Evolutionary conservation across 2,888 invertebrate species (phyloP).

Genomic region (Drosophila rellima): DNA sequence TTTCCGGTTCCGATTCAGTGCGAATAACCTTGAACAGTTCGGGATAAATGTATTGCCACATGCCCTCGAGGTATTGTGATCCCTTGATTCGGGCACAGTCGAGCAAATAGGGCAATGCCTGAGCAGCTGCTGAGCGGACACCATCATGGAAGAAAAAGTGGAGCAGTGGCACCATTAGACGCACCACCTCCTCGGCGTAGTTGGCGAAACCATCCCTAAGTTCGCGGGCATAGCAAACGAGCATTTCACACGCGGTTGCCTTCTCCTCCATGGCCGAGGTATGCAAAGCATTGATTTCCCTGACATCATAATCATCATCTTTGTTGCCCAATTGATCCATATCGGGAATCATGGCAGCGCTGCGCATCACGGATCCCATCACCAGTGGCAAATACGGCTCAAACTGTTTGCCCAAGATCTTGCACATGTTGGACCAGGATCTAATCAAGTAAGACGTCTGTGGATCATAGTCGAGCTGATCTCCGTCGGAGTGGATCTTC

Average conservation of each 20-base stretch:
- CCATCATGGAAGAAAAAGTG: slow-evolving; percentile 96
- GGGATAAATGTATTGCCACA: slow-evolving; percentile 95
- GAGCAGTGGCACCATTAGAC: slow-evolving; percentile 92
- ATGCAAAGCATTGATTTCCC: slow-evolving; percentile 94
- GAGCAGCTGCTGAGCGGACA: slow-evolving; percentile 94
- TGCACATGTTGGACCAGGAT: slow-evolving; percentile 99
- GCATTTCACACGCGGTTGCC: slow-evolving; percentile 96
- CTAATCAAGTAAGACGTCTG: slow-evolving; percentile 99
- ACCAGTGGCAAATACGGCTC: slow-evolving; percentile 95
- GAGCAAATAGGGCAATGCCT: slow-evolving; percentile 93
- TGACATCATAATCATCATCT: background rate
- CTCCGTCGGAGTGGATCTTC: slow-evolving; percentile 94
- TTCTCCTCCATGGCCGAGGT: slow-evolving; percentile 96
- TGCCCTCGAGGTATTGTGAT: slow-evolving; percentile 87
- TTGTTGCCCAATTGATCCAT: background rate
- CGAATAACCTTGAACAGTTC: slow-evolving; percentile 94
- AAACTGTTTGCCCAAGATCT: slow-evolving; percentile 94
- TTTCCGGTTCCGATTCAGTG: slow-evolving; percentile 94
- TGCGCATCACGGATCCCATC: slow-evolving; percentile 95
- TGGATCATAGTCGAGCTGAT: slow-evolving; percentile 97
- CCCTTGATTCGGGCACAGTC: slow-evolving; percentile 94
- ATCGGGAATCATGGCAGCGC: slow-evolving; percentile 90
- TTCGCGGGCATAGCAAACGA: slow-evolving; percentile 96
- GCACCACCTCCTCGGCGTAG: slow-evolving; percentile 91
- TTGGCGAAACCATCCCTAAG: slow-evolving; percentile 90